Percentiles rank a stretch among this genome's conserved stretches.
Conservation (phyloP, 2,888 invertebrate genomes). For the Hedya salicella region DNA sequence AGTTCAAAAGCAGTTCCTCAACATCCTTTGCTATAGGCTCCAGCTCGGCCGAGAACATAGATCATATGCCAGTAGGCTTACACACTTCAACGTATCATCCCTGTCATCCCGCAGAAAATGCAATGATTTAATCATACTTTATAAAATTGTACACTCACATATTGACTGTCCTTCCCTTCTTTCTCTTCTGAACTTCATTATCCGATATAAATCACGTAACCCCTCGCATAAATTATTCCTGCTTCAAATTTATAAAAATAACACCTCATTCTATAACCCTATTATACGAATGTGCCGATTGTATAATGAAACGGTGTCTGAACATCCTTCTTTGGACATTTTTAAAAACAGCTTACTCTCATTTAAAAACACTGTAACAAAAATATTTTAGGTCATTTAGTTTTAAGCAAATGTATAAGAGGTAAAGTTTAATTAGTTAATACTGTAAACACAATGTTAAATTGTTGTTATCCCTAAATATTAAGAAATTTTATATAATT, state of each 20-base stretch:
- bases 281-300: conserved; percentile 14
- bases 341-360: background rate
- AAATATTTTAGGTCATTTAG: too few relatives aligned
- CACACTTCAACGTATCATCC: background rate
- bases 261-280: conserved; percentile 9
- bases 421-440: too few relatives aligned
- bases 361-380: too few relatives aligned
- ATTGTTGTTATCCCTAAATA: too few relatives aligned
- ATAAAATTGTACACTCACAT: background rate
- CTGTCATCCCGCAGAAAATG: background rate
- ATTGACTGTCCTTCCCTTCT: background rate
- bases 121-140: background rate
- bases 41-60: background rate
- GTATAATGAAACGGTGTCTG: background rate
- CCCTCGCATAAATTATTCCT: background rate
- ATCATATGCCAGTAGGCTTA: background rate
- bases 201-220: background rate
- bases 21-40: background rate
- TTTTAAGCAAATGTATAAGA: too few relatives aligned
- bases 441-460: too few relatives aligned
- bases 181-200: background rate
- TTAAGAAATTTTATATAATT: too few relatives aligned
- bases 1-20: background rate
- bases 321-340: background rate
- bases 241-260: conserved; percentile 1